These are phyloP conservation scores for Hedya salicella DNA, from an alignment of 2,888 invertebrate genomes.

Conservation along the genomic window DNA sequence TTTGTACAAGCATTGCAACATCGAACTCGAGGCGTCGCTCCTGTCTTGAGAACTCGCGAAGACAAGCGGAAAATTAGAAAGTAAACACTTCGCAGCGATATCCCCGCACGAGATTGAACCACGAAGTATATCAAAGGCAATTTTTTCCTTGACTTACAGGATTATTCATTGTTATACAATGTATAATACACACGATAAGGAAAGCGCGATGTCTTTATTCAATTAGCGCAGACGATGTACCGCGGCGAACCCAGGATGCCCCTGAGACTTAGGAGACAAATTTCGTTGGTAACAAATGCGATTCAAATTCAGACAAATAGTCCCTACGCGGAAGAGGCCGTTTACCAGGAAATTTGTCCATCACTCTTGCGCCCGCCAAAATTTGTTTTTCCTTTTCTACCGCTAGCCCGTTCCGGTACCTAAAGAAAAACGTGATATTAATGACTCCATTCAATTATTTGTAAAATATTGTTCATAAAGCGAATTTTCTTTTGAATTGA, in stretches of 20 bases:
- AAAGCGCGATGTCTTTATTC: slow-evolving; percentile 67
- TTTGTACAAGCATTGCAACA: slow-evolving; percentile 69
- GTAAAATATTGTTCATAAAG: slow-evolving; percentile 7
- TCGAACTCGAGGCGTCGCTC: slow-evolving; percentile 61
- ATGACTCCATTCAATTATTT: slow-evolving; percentile 35
- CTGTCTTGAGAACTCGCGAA: slow-evolving; percentile 70
- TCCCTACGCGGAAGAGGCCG: slow-evolving; percentile 80
- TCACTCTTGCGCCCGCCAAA: slow-evolving; percentile 77
- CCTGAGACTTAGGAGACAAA: slow-evolving; percentile 80
- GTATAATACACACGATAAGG: slow-evolving; percentile 40
- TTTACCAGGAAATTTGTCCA: slow-evolving; percentile 83
- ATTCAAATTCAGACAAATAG: slow-evolving; percentile 85
- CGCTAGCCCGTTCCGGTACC: slow-evolving; percentile 57
- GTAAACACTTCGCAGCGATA: slow-evolving; percentile 71
- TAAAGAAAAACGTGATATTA: slow-evolving; percentile 41
- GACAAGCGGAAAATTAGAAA: slow-evolving; percentile 84
- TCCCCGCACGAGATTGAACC: slow-evolving; percentile 59
- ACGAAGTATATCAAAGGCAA: slow-evolving; percentile 51
- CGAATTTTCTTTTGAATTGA: slow-evolving; percentile 4
- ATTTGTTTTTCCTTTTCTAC: slow-evolving; percentile 72
- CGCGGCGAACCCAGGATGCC: slow-evolving; percentile 67
- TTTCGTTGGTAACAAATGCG: slow-evolving; percentile 82
- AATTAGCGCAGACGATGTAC: slow-evolving; percentile 76
- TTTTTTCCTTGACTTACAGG: slow-evolving; percentile 31
- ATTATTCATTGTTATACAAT: slow-evolving; percentile 32